Evolutionary conservation across 2,888 invertebrate species (phyloP).

Genomic region (Rhodophaea formosa): DNA sequence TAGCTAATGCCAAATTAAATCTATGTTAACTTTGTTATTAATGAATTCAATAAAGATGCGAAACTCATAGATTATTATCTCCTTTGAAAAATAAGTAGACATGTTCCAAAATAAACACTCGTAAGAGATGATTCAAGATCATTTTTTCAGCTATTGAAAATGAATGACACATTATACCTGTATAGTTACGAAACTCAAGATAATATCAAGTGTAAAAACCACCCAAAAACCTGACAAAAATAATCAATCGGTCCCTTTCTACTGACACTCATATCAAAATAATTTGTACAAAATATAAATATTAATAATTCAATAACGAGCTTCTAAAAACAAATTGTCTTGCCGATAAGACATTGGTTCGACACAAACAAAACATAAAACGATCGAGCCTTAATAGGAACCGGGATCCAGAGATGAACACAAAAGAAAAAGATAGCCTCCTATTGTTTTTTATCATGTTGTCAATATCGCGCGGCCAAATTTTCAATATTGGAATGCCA

Average conservation of each 20-base stretch:
- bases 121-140: too few species aligned
- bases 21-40: background rate
- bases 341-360: slow-evolving; percentile 71
- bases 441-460: slow-evolving; percentile 81
- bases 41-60: too few species aligned
- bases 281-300: slow-evolving; percentile 52
- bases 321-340: slow-evolving; percentile 77
- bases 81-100: too few species aligned
- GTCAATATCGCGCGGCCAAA: slow-evolving; percentile 81
- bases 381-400: slow-evolving; percentile 75
- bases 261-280: slow-evolving; percentile 45
- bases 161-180: too few species aligned
- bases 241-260: slow-evolving; percentile 29
- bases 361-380: slow-evolving; percentile 72
- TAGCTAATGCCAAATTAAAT: slow-evolving; percentile 24
- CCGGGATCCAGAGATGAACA: slow-evolving; percentile 75
- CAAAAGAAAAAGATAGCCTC: slow-evolving; percentile 79
- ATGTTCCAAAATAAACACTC: too few species aligned
- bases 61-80: too few species aligned
- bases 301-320: slow-evolving; percentile 77
- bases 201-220: background rate
- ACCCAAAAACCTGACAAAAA: background rate
- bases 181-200: too few species aligned
- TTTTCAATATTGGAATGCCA: slow-evolving; percentile 81
- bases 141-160: too few species aligned